Percentiles rank a stretch among this genome's conserved stretches.
Conservation (phyloP, 2,888 invertebrate species). For the Archips crataeganus region DNA sequence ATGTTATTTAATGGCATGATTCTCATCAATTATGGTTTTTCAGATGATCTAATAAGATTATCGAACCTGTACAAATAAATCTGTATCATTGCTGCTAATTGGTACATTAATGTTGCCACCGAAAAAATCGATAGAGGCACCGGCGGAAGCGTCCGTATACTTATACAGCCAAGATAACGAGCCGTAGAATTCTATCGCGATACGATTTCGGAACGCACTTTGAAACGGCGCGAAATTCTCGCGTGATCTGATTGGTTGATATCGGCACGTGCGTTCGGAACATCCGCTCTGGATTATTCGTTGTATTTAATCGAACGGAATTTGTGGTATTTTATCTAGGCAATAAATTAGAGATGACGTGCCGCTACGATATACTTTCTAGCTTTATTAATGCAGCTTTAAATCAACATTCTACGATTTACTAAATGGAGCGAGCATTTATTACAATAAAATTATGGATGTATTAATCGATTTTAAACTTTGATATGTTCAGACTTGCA, state of each 20-base stretch:
- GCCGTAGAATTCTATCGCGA: constrained; percentile 65
- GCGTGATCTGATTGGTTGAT: constrained; percentile 61
- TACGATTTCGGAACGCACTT: constrained; percentile 57
- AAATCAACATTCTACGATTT: constrained; percentile 34
- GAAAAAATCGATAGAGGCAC: constrained; percentile 57
- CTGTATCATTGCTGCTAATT: constrained; percentile 75
- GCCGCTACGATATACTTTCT: constrained; percentile 36
- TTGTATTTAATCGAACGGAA: constrained; percentile 49
- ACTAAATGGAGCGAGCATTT: neutral
- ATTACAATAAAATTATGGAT: neutral
- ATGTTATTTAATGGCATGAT: constrained; percentile 26
- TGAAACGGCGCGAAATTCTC: constrained; percentile 61
- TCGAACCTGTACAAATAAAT: constrained; percentile 60
- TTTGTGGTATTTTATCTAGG: constrained; percentile 41
- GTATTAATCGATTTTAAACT: neutral
- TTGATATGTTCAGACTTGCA: neutral
- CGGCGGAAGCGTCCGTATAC: constrained; percentile 71
- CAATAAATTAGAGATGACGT: constrained; percentile 41
- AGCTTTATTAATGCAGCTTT: constrained; percentile 20
- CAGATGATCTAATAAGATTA: constrained; percentile 58
- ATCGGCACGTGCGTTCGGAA: constrained; percentile 61
- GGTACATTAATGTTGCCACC: constrained; percentile 52
- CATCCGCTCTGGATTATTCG: constrained; percentile 53
- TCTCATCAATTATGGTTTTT: constrained; percentile 44
- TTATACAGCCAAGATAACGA: constrained; percentile 55